Evolutionary conservation across 2,888 invertebrate genomes (phyloP).

Genomic region (Papilio demoleus): DNA sequence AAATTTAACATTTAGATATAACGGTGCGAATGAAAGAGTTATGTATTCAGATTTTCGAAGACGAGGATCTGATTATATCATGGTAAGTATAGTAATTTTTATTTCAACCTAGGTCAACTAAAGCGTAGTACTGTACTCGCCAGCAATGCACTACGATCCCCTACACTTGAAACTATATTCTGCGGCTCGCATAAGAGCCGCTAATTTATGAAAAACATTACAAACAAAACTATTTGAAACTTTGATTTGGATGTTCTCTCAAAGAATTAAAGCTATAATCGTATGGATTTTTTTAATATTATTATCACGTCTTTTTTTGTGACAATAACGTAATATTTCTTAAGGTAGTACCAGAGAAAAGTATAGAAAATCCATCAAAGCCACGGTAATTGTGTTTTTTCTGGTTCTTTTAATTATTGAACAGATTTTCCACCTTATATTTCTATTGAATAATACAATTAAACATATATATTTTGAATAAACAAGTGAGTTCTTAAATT

Average conservation of each 20-base stretch:
- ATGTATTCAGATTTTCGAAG: slow-evolving; percentile 67
- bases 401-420: not conserved
- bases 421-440: no score
- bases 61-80: slow-evolving; percentile 50
- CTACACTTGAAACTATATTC: not conserved
- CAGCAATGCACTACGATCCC: no score
- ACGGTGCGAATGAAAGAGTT: slow-evolving; percentile 61
- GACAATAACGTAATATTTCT: not conserved
- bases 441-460: no score
- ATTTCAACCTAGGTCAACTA: no score
- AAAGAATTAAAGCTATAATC: no score
- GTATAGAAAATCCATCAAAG: not conserved
- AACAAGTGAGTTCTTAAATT: no score
- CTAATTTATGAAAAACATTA: no score
- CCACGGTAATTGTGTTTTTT: slow-evolving; percentile 22
- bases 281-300: not conserved
- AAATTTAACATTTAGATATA: slow-evolving; percentile 61
- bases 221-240: no score
- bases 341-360: slow-evolving; percentile 41
- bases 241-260: no score
- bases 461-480: no score
- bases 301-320: not conserved
- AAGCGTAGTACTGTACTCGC: no score
- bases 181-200: not conserved
- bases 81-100: slow-evolving; percentile 47